Percentiles rank a stretch among this genome's conserved stretches.
Evolutionary conservation across 2,113 vertebrate genomes (phyloP).

Genomic region (Lethenteron camtschaticum): DNA sequence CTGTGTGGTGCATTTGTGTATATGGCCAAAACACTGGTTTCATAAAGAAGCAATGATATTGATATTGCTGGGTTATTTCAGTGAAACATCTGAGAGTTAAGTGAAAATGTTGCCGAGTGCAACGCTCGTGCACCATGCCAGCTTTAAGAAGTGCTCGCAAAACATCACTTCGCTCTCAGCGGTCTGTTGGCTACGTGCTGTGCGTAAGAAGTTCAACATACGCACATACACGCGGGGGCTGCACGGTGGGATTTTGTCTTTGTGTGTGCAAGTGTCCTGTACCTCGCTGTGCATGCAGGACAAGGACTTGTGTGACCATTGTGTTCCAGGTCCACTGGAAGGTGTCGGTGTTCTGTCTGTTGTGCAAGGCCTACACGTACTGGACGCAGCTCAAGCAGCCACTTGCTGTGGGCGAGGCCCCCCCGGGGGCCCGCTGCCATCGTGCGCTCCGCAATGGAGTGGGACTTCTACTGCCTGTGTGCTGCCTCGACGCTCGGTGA

Average conservation of each 20-base stretch:
- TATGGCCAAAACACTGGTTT: too few relatives aligned
- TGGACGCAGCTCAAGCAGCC: conserved; percentile 50
- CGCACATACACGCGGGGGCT: too few relatives aligned
- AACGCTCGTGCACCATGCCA: background rate
- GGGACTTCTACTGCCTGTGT: conserved; percentile 91
- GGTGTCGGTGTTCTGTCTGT: conserved; percentile 65
- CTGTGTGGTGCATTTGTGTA: too few relatives aligned
- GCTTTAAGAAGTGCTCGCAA: background rate
- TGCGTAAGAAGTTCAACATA: too few relatives aligned
- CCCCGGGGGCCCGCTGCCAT: conserved; percentile 57
- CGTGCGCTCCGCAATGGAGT: conserved; percentile 84
- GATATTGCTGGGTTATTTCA: background rate
- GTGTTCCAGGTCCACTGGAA: conserved; percentile 66
- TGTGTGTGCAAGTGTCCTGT: too few relatives aligned
- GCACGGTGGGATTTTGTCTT: too few relatives aligned
- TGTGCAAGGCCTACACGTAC: conserved; percentile 77
- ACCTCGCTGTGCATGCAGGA: too few relatives aligned
- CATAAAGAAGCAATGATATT: background rate
- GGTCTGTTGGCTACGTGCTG: too few relatives aligned
- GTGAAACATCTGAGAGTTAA: background rate
- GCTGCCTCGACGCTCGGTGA: conserved; percentile 59
- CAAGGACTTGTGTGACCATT: conserved; percentile 9
- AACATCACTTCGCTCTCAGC: too few relatives aligned
- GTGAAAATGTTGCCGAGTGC: background rate
- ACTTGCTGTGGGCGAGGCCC: too few relatives aligned